A percentile compares a stretch with the other conserved stretches of the same genome.
Conservation (phyloP, 2,113 vertebrate species). For the Semicossyphus pulcher region DNA sequence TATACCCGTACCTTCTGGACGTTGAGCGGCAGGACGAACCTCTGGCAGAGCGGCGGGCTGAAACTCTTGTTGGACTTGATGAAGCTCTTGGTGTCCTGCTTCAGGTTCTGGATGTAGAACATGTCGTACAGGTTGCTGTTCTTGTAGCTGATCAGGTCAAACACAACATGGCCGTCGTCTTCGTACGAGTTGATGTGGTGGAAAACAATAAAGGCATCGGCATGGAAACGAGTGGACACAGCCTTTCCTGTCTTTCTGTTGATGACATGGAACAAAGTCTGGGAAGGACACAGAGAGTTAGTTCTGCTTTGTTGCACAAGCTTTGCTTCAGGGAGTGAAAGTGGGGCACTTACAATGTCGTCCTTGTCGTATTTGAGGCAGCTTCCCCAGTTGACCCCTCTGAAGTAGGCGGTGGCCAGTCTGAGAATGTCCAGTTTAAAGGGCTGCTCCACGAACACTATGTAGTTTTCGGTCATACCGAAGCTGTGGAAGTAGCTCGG, state of each 20-base stretch:
- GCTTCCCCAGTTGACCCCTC: slow-evolving; percentile 90
- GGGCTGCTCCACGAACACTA: slow-evolving; percentile 93
- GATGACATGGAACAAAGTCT: slow-evolving; percentile 92
- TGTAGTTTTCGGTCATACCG: slow-evolving; percentile 90
- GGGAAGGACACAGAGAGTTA: slow-evolving; percentile 22
- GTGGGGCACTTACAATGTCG: slow-evolving; percentile 82
- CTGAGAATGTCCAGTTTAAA: slow-evolving; percentile 90
- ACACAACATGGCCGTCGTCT: slow-evolving; percentile 86
- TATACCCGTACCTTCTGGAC: slow-evolving; percentile 81
- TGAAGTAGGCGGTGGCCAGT: slow-evolving; percentile 90
- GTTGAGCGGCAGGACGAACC: slow-evolving; percentile 84
- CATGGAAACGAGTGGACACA: slow-evolving; percentile 81
- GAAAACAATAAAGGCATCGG: slow-evolving; percentile 88
- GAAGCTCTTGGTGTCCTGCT: slow-evolving; percentile 57
- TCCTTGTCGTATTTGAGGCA: slow-evolving; percentile 87
- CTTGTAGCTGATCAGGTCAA: slow-evolving; percentile 88
- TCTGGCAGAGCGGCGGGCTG: slow-evolving; percentile 35
- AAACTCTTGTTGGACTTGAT: slow-evolving; percentile 49
- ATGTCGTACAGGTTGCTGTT: slow-evolving; percentile 90
- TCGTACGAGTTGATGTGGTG: slow-evolving; percentile 96
- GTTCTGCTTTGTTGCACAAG: too few species aligned
- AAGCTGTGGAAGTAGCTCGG: slow-evolving; percentile 98
- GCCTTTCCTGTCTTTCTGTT: slow-evolving; percentile 87
- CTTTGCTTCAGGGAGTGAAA: too few species aligned
- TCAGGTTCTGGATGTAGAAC: slow-evolving; percentile 90